Evolutionary conservation across 53 echinoderm and acorn worm genomes (phyloP).

Genomic region (Crossaster papposus): DNA sequence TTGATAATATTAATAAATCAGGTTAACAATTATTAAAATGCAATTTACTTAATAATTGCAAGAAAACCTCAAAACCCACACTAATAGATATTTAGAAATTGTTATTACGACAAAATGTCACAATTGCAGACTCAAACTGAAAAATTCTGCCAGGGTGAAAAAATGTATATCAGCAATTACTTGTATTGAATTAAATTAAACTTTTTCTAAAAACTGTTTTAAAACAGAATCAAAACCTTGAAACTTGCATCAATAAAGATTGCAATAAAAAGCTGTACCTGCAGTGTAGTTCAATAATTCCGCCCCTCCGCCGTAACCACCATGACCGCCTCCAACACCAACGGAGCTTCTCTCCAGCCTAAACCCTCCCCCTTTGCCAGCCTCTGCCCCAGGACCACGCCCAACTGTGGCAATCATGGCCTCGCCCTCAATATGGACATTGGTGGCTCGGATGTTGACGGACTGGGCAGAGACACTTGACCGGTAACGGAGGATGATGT

Average conservation of each 20-base stretch:
- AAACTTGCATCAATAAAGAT: background rate
- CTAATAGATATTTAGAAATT: no score
- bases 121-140: no score
- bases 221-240: no score
- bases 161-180: no score
- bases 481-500: slow-evolving; percentile 71
- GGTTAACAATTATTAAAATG: no score
- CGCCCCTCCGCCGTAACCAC: slow-evolving; percentile 87
- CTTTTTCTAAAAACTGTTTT: no score
- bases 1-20: no score
- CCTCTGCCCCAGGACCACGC: slow-evolving; percentile 65
- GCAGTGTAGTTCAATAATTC: slow-evolving; percentile 66
- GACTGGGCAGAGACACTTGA: slow-evolving; percentile 74
- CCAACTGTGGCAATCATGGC: slow-evolving; percentile 75
- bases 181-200: no score
- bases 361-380: slow-evolving; percentile 68
- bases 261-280: slow-evolving; percentile 44
- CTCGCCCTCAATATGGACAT: slow-evolving; percentile 81
- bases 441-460: slow-evolving; percentile 66
- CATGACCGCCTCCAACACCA: slow-evolving; percentile 83
- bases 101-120: no score
- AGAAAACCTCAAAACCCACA: no score
- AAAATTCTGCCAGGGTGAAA: no score
- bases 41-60: no score
- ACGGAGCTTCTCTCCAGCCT: slow-evolving; percentile 21